Evolutionary conservation across 1,140 invertebrate genomes (phyloP), one percentile per base, ranked within the genome.

Genomic region (Vollenhovia emeryi): DNA sequence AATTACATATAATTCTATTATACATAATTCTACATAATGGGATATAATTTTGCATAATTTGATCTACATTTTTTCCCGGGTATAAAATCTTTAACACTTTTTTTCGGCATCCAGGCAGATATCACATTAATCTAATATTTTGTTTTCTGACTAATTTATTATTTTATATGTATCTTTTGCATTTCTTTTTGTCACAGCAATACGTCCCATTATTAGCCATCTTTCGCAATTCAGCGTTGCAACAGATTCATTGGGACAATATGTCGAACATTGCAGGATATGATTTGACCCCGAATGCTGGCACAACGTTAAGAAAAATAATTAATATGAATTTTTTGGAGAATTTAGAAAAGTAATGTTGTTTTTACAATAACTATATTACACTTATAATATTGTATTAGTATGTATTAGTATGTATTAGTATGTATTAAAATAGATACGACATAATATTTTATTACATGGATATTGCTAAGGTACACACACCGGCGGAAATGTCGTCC

Each of bases 151-250:
- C n/a, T n/a, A n/a, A n/a, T n/a, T n/a, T n/a, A n/a, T 33, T 21
- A 52, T 8, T 52, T 8, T 55, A 9, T 55, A 55, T 55, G 0
- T 21, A 21, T 21, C n/a, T 73, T 52, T 74, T 21, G 55, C 36
- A 55, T 27, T 57, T n/a, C 18, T 69, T 60, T 66, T 59, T 8
- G 27, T 21, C 0, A 2, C 95, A 98, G 93, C 96, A 97, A 52
- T 96, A 97, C 87, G 96, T 99, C 74, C 97, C 97, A 45, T 96
- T 96, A 13, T 89, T 97, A 0, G 95, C 97, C 18, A 92, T 95
- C 40, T 96, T 97, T 79, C 97, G 97, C 86, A 97, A 97, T 94
- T 96, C 96, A 36, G 96, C 96, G 2, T 88, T 97, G 18, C 92
- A 95, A 15, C 93, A 96, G 33, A 93, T 96, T n/a, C 97, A 97